Conservation (phyloP, 2,888 invertebrate genomes). For the Neoascia interrupta region DNA sequence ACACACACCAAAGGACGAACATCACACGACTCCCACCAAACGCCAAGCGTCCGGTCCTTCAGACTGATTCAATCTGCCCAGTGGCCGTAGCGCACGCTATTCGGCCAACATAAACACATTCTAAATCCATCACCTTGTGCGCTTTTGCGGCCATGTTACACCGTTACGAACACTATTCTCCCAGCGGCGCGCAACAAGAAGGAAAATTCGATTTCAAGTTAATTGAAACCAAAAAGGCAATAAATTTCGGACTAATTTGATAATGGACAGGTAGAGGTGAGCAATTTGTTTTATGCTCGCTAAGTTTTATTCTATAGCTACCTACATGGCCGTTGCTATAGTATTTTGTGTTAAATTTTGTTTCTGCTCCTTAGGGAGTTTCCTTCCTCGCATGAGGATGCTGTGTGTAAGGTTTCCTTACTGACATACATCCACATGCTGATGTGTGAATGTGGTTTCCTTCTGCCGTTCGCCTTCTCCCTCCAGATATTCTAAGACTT, state of each 20-base stretch:
- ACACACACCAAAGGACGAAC: not conserved
- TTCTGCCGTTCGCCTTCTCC: not conserved
- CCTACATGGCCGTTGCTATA: not conserved
- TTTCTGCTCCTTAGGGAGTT: conserved; percentile 35
- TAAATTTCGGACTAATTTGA: conserved; percentile 68
- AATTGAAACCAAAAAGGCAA: conserved; percentile 69
- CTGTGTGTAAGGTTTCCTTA: not conserved
- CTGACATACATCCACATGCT: conserved; percentile 20
- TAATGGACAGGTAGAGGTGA: conserved; percentile 69
- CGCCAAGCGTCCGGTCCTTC: not conserved
- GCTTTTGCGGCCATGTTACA: conserved; percentile 36
- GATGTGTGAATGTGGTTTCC: conserved; percentile 38
- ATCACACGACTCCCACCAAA: not conserved
- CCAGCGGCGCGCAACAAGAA: conserved; percentile 34
- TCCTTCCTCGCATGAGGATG: conserved; percentile 12
- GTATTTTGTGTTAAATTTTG: conserved; percentile 1
- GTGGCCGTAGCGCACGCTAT: conserved; percentile 6
- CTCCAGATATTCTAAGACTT: not conserved
- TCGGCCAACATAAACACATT: conserved; percentile 54
- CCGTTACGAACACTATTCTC: conserved; percentile 11
- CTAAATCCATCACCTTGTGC: conserved; percentile 59
- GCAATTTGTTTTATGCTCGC: conserved; percentile 60
- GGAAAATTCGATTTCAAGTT: conserved; percentile 66
- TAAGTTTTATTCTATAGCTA: not conserved
- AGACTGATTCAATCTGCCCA: conserved; percentile 33